Evolutionary conservation across 2,888 invertebrate genomes (phyloP).

Genomic region (Erebia epiphron): DNA sequence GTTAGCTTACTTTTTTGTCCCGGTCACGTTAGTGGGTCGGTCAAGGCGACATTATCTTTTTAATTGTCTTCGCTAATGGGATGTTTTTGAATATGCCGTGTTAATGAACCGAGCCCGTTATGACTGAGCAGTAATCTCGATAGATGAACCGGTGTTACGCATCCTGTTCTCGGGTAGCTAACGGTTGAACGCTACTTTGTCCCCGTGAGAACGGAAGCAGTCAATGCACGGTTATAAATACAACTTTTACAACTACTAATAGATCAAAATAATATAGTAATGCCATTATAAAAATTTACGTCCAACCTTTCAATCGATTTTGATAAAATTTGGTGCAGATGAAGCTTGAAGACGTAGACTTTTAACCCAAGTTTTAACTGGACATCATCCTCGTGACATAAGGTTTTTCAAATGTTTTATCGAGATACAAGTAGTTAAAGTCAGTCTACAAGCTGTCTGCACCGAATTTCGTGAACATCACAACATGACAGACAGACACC

Average conservation of each 20-base stretch:
- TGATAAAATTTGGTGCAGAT: too few relatives aligned
- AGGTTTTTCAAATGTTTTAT: too few relatives aligned
- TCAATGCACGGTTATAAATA: neutral
- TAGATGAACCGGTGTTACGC: conserved; percentile 4
- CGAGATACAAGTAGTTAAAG: too few relatives aligned
- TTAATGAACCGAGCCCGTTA: conserved; percentile 29
- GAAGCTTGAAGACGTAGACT: too few relatives aligned
- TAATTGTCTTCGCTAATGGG: conserved; percentile 61
- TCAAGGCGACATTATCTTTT: conserved; percentile 66
- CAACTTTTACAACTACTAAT: neutral
- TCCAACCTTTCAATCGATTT: too few relatives aligned
- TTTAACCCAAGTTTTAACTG: too few relatives aligned
- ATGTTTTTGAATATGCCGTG: conserved; percentile 49
- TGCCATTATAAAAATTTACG: too few relatives aligned
- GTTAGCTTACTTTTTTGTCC: conserved; percentile 71
- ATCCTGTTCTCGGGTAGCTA: conserved; percentile 23
- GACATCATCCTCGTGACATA: too few relatives aligned
- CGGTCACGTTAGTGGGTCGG: conserved; percentile 68
- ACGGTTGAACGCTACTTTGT: conserved; percentile 12
- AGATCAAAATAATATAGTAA: neutral
- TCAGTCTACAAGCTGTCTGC: too few relatives aligned
- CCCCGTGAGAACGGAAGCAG: conserved; percentile 15
- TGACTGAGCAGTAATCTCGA: conserved; percentile 27
- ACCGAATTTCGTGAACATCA: too few relatives aligned
- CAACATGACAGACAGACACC: too few relatives aligned